Evolutionary conservation across 2,113 vertebrate genomes (phyloP), one percentile per base, ranked within the genome.

Genomic region (Microcebus murinus): DNA sequence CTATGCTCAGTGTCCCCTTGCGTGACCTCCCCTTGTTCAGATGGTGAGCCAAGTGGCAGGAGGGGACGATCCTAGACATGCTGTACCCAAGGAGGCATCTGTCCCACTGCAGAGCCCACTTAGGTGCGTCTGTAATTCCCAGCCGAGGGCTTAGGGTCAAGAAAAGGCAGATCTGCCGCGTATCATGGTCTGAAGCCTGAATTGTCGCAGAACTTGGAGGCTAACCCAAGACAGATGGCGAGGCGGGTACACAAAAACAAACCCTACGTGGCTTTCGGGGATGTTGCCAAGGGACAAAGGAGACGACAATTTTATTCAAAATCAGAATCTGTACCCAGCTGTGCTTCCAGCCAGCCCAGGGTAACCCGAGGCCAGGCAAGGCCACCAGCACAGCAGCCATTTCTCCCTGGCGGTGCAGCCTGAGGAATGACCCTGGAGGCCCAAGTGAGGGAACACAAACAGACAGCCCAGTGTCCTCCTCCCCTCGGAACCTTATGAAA

Each of bases 271-370:
- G 82, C 88, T 42, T 1, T 29, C 67, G 71, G 63, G 91, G 79
- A 29, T 1, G 5, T 20, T 88, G 93, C 96, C 93, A 52, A 86
- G 96, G 96, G 82, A 95, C 88, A 94, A 87, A 88, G 67, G 92
- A 94, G 88, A 77, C 0, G 18, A 90, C 34, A 29, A 11, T 92
- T 91, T 94, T 92, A 94, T 85, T 95, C 95, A 90, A 34, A 91
- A 65, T 77, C 45, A 65, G 82, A 86, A 57, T 74, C 94, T 34
- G 73, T 86, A 21, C 82, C 91, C 95, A 96, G 96, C 88, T 95
- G 97, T 86, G 79, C 90, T 87, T 92, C 63, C 48, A 73, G 87
- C 74, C 77, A 36, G 8, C 42, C 71, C 42, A 10, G 13, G 14
- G 63, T 45, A 68, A 61, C 4, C 8, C 0, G 6, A 79, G 80